phyloP scores from a whole-genome alignment of 2,888 invertebrate genomes.

The Caenorhabditis sulstoni region DNA sequence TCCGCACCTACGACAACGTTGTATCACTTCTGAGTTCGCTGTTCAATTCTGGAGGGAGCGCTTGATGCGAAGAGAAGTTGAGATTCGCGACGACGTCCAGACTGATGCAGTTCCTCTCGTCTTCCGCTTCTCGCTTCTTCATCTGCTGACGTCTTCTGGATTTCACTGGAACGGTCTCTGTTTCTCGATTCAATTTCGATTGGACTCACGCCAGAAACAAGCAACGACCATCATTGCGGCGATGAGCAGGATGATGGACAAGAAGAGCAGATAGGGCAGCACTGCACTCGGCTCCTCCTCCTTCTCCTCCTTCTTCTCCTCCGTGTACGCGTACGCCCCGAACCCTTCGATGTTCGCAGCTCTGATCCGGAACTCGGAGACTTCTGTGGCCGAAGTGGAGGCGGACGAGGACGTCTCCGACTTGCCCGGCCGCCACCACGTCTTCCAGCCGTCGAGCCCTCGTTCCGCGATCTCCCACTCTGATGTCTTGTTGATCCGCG shows the following conservation, averaged over 20 bases:
- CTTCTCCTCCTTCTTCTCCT: conserved; percentile 56
- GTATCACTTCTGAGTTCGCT: conserved; percentile 63
- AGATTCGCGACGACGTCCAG: conserved; percentile 70
- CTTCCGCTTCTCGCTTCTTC: conserved; percentile 62
- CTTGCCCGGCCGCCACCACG: conserved; percentile 73
- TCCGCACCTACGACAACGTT: too few species aligned
- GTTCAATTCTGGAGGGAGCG: conserved; percentile 55
- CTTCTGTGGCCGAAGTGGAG: conserved; percentile 22
- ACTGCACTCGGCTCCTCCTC: conserved; percentile 49
- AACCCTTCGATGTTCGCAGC: conserved; percentile 80
- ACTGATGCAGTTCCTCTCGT: conserved; percentile 70
- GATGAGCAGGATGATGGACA: conserved; percentile 45
- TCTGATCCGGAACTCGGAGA: conserved; percentile 76
- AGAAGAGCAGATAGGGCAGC: conserved; percentile 35
- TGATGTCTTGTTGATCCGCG: conserved; percentile 71
- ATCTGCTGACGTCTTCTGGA: conserved; percentile 40
- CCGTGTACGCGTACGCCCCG: conserved; percentile 73
- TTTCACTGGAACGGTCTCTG: conserved; percentile 49
- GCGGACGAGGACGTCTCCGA: conserved; percentile 52
- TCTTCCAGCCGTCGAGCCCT: conserved; percentile 74
- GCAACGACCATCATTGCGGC: conserved; percentile 42
- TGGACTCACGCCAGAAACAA: conserved; percentile 58
- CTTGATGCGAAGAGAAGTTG: conserved; percentile 41
- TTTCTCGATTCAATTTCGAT: neutral
- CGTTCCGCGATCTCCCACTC: conserved; percentile 80